Base-by-base conservation (phyloP, 2,888 invertebrate species). In the Tridacna gigas region DNA sequence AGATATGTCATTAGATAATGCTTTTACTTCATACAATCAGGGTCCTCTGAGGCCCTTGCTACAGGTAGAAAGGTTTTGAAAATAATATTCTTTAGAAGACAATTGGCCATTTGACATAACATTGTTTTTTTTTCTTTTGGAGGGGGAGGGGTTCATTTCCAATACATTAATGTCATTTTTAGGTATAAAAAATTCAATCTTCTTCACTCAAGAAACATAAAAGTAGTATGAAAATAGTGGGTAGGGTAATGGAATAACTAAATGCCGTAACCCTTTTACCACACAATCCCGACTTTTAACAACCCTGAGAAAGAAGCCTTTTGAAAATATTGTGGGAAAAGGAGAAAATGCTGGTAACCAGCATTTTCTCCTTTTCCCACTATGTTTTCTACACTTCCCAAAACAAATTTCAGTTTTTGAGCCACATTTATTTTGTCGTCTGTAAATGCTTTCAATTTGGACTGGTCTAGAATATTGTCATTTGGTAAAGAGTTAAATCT, bases 1-100 rank as follows among this genome's bases (percentile, higher is more conserved):
- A 69, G 69, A 69, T 69, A 37, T 45, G 45, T 69, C 69, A 69
- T 69, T 69, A 69, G 69, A 69, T 69, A 47, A 69, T 69, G 37
- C 69, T 69, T 65, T 69, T 37, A 69, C 69, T 45, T 47, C 69
- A 69, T 37, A 7, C 37, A 37, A 37, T 2, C 2, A 37, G 3
- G 7, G 37, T 7, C 7, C 37, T 37, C 37, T 7, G 37, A 37
- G 7, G 7, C 37, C 37, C n/a, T n/a, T n/a, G n/a, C n/a, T 37
- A 37, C 37, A 4, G 37, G 37, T 7, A 37, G 37, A 37, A 37
- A 37, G n/a, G n/a, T n/a, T n/a, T 37, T 7, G 2, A 37, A 37
- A 37, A 37, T 7, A 37, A 7, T 37, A 7, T 37, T 4, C 37
- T 4, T 4, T 37, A 37, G 7, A 37, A 37, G 37, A 37, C 2